Evolutionary conservation across 2,113 vertebrate genomes (phyloP), one percentile per base, ranked within the genome.

Genomic region (Gymnorhina tibicen): DNA sequence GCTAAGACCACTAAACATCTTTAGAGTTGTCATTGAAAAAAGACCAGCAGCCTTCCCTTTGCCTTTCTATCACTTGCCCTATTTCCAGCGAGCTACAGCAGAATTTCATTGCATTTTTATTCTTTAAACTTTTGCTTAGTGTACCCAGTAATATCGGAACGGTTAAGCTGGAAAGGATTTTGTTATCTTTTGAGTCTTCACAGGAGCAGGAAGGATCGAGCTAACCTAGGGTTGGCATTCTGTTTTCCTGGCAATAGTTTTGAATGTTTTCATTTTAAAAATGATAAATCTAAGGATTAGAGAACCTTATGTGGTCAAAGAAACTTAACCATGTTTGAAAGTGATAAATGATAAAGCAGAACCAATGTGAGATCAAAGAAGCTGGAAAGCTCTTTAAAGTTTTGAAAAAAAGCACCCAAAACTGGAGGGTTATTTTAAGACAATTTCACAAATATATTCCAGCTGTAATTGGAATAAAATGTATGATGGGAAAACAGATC

Each of bases 341-440:
- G 32, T 60, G 85, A 50, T 75, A 93, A 83, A 67, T 60, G 85
- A 92, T 94, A 91, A 94, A 91, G 52, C 47, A 78, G 66, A 92
- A 70, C 66, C 19, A 87, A 37, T 73, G 73, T 35, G 55, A 86
- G 67, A 91, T 85, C 68, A 84, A 89, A 95, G 79, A 73, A 80
- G 59, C 35, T 81, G 75, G 42, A 74, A 88, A 94, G 32, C 68
- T 66, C 32, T 86, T 86, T 69, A 53, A 76, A 86, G 55, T 80
- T 83, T n/a, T 79, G 46, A 0, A 60, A 59, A 82, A 94, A 80
- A 33, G 4, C 26, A 70, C 70, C 13, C 46, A 58, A 5, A 83
- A 50, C 35, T 55, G 33, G 75, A 84, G 30, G 8, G 30, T 78
- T 96, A 55, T 93, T 96, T 94, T 90, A 72, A 93, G 49, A 37